Conservation (phyloP, 2,888 invertebrate species). For the Leucoptera coffeella region DNA sequence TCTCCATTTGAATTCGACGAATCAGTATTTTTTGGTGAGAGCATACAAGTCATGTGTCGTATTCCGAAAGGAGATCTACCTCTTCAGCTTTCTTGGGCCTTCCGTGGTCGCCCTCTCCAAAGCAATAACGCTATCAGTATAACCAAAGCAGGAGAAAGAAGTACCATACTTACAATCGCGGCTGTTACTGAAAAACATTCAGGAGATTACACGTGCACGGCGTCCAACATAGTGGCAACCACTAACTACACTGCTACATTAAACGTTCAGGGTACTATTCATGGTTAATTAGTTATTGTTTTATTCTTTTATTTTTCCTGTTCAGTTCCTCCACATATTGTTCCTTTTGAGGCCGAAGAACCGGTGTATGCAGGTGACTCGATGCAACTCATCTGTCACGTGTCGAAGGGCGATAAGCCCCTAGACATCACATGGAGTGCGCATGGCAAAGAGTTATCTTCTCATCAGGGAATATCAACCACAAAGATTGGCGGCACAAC, state of each 20-base stretch:
- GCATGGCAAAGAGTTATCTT: constrained; percentile 53
- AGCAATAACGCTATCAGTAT: constrained; percentile 36
- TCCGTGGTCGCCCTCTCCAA: constrained; percentile 51
- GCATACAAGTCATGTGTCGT: constrained; percentile 52
- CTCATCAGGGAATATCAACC: constrained; percentile 49
- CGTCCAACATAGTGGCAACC: constrained; percentile 61
- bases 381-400: constrained; percentile 56
- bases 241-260: constrained; percentile 58
- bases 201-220: constrained; percentile 72
- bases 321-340: constrained; percentile 59
- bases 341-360: constrained; percentile 57
- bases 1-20: constrained; percentile 54
- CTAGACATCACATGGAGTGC: constrained; percentile 71
- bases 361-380: constrained; percentile 60
- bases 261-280: constrained; percentile 58
- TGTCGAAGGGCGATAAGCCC: constrained; percentile 64
- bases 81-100: constrained; percentile 62
- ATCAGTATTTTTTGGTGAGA: constrained; percentile 52
- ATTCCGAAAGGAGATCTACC: constrained; percentile 66
- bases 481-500: constrained; percentile 58
- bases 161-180: constrained; percentile 59
- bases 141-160: constrained; percentile 54
- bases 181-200: constrained; percentile 62
- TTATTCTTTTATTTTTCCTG: no score
- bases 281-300: no score